Base-by-base conservation (phyloP, 2,797 vertebrate species). In the Danio tinwini region DNA sequence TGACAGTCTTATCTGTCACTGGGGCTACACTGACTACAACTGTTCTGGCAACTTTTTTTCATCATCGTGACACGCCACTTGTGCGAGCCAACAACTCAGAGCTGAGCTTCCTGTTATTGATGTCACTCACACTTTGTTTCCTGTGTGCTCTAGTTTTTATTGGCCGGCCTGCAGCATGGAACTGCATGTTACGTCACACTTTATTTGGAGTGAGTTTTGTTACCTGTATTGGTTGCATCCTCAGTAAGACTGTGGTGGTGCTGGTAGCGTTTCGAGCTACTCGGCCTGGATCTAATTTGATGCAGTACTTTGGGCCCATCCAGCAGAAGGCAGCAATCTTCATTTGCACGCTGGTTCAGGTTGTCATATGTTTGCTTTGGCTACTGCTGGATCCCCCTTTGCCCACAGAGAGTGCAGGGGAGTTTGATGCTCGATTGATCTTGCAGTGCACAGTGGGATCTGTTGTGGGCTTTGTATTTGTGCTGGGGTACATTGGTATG, bases 401-500 rank as follows among this genome's bases (percentile, higher is more conserved):
- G 47, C 85, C 88, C 75, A 71, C 85, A 74, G 85, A 88, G 79
- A 88, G 76, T 82, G 82, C 79, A 37, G 76, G 76, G 39, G 82
- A 79, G 71, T 77, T 74, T 56, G 85, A 80, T 67, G 74, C 89
- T 42, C 89, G 75, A 58, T 90, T 93, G 52, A 89, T 89, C 76
- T 71, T 93, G 37, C 88, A 92, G 82, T 93, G 91, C 86, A 88
- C 88, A 2, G 85, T 92, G 47, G 91, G 90, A 5, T 92, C 91
- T 76, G 14, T 85, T 12, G 9, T 87, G 3, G 89, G 88, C 2
- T 93, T 93, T 83, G 88, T 87, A 84, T 86, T 84, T 56, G 88
- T 92, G 1, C 85, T 93, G 1, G 88, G 91, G 5, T 92, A 92
- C 81, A 89, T 90, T 0, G 88, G 91, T 2, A 79, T 91, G 0